Percentiles rank a stretch among this genome's conserved stretches.
Conservation (phyloP, 2,888 invertebrate genomes). For the Drosophila villosipedis region DNA sequence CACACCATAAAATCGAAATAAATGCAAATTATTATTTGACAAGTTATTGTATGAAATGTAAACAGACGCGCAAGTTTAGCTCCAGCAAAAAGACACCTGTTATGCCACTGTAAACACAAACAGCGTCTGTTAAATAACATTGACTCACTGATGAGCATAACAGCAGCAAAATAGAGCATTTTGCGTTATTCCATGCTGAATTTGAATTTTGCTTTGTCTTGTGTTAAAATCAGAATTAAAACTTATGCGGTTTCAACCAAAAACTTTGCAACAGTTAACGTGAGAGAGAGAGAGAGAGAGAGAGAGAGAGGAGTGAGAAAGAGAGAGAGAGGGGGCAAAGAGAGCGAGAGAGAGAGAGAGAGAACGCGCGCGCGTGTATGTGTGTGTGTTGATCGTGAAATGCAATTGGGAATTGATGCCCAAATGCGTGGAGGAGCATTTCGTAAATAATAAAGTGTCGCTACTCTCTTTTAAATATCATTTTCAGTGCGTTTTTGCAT, state of each 20-base stretch:
- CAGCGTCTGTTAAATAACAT: slow-evolving; percentile 14
- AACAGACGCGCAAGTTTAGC: neutral
- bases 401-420: slow-evolving; percentile 44
- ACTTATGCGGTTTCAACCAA: slow-evolving; percentile 3
- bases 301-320: neutral
- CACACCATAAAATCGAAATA: neutral
- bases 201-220: slow-evolving; percentile 46
- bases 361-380: neutral
- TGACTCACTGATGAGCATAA: slow-evolving; percentile 10
- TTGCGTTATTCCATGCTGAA: slow-evolving; percentile 49
- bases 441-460: slow-evolving; percentile 62
- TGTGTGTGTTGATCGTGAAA: slow-evolving; percentile 13
- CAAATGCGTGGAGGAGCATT: slow-evolving; percentile 59
- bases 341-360: neutral
- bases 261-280: neutral
- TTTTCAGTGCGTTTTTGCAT: slow-evolving; percentile 72
- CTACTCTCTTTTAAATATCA: slow-evolving; percentile 65
- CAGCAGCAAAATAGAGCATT: slow-evolving; percentile 50
- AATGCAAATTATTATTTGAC: neutral
- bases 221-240: slow-evolving; percentile 5
- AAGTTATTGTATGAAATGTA: neutral
- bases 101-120: neutral
- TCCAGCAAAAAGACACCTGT: neutral
- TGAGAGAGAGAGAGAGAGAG: neutral
- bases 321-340: neutral